Conservation (phyloP, 2,113 vertebrate species). For the Mixornis gularis region DNA sequence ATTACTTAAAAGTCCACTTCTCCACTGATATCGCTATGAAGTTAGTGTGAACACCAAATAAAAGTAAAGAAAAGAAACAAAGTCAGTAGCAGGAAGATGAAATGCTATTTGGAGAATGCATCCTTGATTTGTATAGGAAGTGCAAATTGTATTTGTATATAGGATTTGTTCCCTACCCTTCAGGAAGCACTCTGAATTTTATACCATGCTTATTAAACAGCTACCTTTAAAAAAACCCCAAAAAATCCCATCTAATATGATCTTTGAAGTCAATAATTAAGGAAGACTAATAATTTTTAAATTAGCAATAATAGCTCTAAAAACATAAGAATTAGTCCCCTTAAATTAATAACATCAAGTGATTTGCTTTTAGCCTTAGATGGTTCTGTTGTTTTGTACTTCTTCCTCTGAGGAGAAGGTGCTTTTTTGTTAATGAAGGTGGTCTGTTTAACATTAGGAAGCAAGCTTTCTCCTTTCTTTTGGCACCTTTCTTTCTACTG, state of each 20-base stretch:
- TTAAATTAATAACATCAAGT: background rate
- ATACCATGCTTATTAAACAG: background rate
- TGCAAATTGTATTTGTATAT: background rate
- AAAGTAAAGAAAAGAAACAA: background rate
- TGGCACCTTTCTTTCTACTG: background rate
- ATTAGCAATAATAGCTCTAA: background rate
- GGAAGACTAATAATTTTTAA: background rate
- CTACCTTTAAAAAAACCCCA: background rate
- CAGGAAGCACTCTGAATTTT: background rate
- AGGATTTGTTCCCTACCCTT: background rate
- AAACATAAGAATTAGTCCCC: background rate
- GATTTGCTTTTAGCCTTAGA: background rate
- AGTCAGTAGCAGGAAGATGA: background rate
- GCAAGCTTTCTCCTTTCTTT: background rate
- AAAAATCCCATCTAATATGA: background rate
- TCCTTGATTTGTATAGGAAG: background rate
- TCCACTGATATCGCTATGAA: background rate
- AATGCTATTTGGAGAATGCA: background rate
- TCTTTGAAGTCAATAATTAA: background rate
- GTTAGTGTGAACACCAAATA: background rate
- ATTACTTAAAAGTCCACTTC: background rate
- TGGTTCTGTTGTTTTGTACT: background rate
- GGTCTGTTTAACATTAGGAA: slow-evolving; percentile 3
- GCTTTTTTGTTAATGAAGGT: background rate
- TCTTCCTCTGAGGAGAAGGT: background rate